A percentile compares a stretch with the other conserved stretches of the same genome.
Evolutionary conservation across 2,113 vertebrate genomes (phyloP).

Genomic region (Aythya baeri): DNA sequence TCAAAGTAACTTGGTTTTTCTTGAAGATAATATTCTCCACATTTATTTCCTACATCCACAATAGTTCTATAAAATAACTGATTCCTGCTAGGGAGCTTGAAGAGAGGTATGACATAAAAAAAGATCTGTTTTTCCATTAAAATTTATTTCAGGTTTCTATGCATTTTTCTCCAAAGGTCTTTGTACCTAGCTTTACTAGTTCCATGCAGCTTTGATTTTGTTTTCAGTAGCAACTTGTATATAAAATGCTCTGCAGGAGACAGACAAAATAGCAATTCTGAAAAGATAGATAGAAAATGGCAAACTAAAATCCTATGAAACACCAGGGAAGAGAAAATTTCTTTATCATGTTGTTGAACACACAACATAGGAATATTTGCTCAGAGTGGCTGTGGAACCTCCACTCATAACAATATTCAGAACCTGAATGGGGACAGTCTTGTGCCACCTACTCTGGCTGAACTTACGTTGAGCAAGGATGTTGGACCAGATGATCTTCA

Average conservation of each 20-base stretch:
- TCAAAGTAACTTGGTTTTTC: background rate
- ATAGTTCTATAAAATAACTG: background rate
- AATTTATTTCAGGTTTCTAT: background rate
- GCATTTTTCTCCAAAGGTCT: background rate
- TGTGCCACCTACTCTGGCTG: background rate
- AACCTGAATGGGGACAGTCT: background rate
- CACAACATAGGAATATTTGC: background rate
- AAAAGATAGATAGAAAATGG: background rate
- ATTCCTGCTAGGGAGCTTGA: background rate
- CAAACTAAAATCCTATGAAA: background rate
- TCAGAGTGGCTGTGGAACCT: background rate
- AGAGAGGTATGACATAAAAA: background rate
- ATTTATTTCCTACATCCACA: background rate
- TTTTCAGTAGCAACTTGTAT: background rate
- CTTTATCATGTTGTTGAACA: background rate
- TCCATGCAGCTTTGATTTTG: background rate
- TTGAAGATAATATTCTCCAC: background rate
- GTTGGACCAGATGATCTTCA: background rate
- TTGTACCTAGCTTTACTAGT: background rate
- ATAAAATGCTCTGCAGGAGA: background rate
- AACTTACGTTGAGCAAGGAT: background rate
- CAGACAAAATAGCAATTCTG: background rate
- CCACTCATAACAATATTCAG: background rate
- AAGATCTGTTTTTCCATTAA: background rate
- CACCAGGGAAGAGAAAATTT: accelerated